Percentiles rank a stretch among this genome's conserved stretches.
Conservation (phyloP, 2,888 invertebrate species). For the Mythimna impura region DNA sequence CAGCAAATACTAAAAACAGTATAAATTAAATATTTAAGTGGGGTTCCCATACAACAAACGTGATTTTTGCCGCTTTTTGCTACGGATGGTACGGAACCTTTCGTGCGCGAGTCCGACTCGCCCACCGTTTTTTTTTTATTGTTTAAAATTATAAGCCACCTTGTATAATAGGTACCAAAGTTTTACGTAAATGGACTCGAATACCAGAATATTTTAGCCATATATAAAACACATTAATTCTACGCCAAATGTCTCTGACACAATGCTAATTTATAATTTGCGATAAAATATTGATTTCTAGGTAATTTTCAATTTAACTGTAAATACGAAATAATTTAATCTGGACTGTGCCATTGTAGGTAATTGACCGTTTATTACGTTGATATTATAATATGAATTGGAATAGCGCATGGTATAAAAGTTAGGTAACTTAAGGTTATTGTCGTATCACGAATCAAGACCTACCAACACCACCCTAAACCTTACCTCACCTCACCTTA, state of each 20-base stretch:
- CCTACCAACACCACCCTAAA: neutral
- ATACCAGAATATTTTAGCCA: constrained; percentile 46
- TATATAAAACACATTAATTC: constrained; percentile 50
- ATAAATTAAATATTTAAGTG: too few species aligned
- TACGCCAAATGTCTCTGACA: constrained; percentile 48
- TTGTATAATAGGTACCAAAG: neutral
- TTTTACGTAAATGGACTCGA: constrained; percentile 31
- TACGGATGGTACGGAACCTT: too few species aligned
- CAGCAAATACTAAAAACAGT: too few species aligned
- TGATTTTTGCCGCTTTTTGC: too few species aligned
- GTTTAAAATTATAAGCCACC: neutral
- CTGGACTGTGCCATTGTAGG: constrained; percentile 31
- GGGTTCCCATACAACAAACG: too few species aligned
- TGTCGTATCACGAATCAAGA: neutral
- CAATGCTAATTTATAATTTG: constrained; percentile 59
- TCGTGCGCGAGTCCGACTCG: too few species aligned
- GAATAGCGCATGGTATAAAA: constrained; percentile 13
- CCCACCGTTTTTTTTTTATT: too few species aligned
- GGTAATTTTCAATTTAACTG: constrained; percentile 60
- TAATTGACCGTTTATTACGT: constrained; percentile 49
- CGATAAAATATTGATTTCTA: constrained; percentile 54
- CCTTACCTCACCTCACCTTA: too few species aligned
- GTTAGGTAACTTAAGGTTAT: neutral
- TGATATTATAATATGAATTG: constrained; percentile 22
- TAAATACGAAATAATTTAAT: constrained; percentile 36